Percentiles rank a stretch among this genome's conserved stretches.
Conservation (phyloP, 2,888 invertebrate genomes). For the Drosophila nigricruria region DNA sequence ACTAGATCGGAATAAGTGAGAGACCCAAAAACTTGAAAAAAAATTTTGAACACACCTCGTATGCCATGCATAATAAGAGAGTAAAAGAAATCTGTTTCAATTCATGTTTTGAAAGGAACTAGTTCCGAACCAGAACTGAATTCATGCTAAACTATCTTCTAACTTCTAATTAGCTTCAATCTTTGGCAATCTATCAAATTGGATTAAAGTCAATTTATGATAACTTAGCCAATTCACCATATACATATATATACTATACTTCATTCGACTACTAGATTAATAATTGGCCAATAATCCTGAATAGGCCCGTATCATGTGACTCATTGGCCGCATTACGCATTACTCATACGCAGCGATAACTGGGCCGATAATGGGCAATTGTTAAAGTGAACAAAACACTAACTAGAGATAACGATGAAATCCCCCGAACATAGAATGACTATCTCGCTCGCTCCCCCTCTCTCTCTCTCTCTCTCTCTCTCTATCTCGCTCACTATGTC, state of each 20-base stretch:
- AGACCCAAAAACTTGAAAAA: no score
- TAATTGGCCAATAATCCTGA: conserved; percentile 16
- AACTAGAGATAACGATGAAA: background rate
- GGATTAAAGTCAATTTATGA: background rate
- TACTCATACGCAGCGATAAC: conserved; percentile 21
- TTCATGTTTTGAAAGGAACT: background rate
- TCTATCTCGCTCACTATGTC: background rate
- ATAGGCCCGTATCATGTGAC: conserved; percentile 6
- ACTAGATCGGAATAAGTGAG: no score
- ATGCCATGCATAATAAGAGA: no score
- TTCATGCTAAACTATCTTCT: no score
- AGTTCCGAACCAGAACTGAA: background rate
- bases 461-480: background rate
- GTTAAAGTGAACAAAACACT: background rate
- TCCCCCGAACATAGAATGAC: background rate
- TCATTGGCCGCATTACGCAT: conserved; percentile 11
- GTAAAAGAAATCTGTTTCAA: no score
- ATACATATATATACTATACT: background rate
- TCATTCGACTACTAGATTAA: background rate
- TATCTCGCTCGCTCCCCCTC: background rate
- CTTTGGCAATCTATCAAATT: background rate
- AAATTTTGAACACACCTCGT: background rate
- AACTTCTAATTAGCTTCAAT: no score
- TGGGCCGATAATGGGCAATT: background rate
- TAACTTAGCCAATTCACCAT: no score